Evolutionary conservation across 2,797 vertebrate species (phyloP), one percentile per base, ranked within the genome.

Genomic region (Siniperca obscura): DNA sequence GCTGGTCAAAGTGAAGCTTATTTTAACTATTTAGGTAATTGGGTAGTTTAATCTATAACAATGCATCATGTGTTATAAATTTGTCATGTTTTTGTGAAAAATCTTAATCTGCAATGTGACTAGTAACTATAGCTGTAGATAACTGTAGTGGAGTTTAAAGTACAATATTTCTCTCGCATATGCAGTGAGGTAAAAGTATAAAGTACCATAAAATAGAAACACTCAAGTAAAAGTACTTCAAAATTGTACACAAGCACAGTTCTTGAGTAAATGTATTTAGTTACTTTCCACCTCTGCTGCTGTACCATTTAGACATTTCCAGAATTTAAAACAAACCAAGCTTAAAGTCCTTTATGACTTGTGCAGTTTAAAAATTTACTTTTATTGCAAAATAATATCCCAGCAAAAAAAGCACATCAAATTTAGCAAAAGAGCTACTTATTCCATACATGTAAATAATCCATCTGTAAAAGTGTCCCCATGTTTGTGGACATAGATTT

Each of bases 361-460:
- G 44, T 40, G 55, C 72, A 59, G 76, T 90, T 91, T 82, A 83
- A 90, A 90, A 93, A 84, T 73, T 69, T 27, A 83, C 52, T 87
- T 94, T 94, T 93, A 94, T 93, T 95, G 91, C 86, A 93, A 95
- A 94, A 90, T 90, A 90, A 94, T 81, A 92, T 84, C 82, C 73
- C 78, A 88, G 87, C 80, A 88, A 88, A 91, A 80, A 85, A 89
- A 90, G 77, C 86, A 93, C 90, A 93, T 87, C 79, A 92, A 82
- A 81, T 88, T 71, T 83, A 59, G 86, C 87, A 93, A 94, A 95
- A 92, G 52, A 85, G 84, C 90, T 90, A 93, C 82, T 91, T 91
- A 88, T 93, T 91, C 75, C 82, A 85, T 84, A 93, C 83, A 90
- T 86, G 88, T 94, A 92, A 90, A 90, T 93, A 90, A 84, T 85